Percentiles rank a stretch among this genome's conserved stretches.
These are phyloP conservation scores for Lobophora halterata DNA, from an alignment of 2,888 invertebrate genomes.

Conservation along the genomic window DNA sequence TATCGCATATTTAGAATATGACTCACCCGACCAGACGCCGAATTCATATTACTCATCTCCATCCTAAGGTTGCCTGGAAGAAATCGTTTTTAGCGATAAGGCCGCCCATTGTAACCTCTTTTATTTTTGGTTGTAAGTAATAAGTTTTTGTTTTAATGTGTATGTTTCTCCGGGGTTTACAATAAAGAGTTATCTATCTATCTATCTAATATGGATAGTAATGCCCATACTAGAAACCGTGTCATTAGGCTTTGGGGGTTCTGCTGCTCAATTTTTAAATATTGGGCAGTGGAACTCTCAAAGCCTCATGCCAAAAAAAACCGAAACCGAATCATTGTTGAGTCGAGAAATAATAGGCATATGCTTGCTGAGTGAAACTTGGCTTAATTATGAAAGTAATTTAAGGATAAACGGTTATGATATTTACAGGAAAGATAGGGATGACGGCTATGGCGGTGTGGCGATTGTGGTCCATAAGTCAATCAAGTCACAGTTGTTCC, in stretches of 20 bases:
- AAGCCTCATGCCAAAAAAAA: slow-evolving; percentile 20
- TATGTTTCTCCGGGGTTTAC: too few species aligned
- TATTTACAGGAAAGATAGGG: neutral
- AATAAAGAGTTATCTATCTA: too few species aligned
- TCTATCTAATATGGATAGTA: slow-evolving; percentile 5
- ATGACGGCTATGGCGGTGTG: slow-evolving; percentile 19
- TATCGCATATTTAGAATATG: too few species aligned
- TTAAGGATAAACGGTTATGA: neutral
- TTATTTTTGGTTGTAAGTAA: too few species aligned
- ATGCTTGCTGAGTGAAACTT: neutral
- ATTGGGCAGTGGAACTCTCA: slow-evolving; percentile 26
- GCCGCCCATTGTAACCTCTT: too few species aligned
- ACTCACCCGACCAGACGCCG: too few species aligned
- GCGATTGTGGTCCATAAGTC: slow-evolving; percentile 8
- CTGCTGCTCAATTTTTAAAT: too few species aligned
- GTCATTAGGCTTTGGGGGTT: slow-evolving; percentile 1
- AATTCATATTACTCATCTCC: too few species aligned
- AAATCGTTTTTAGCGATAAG: too few species aligned
- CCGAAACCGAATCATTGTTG: slow-evolving; percentile 11
- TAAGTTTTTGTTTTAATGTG: too few species aligned
- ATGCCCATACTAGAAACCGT: neutral
- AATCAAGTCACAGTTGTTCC: neutral
- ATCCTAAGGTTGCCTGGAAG: too few species aligned
- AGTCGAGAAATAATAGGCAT: slow-evolving; percentile 14
- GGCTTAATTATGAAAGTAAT: neutral